These are phyloP conservation scores for Clistopyga incitator DNA, from an alignment of 2,888 invertebrate species.

Conservation along the genomic window DNA sequence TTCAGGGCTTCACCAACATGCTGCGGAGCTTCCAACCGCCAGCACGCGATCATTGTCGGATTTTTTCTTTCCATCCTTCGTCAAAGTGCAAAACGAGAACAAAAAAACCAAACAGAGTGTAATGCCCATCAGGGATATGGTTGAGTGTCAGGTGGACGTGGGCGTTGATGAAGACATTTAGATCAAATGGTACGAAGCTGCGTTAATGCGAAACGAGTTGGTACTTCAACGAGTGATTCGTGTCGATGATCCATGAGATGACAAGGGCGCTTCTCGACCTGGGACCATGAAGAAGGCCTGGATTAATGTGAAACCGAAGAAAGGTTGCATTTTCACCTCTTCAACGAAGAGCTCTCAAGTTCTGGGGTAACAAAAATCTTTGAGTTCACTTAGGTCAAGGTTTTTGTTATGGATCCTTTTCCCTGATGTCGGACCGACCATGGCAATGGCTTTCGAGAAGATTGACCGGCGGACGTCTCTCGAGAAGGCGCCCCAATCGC, in stretches of 20 bases:
- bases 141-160: neutral
- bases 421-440: neutral
- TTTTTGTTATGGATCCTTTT: neutral
- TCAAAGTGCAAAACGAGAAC: neutral
- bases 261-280: neutral
- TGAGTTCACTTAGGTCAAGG: neutral
- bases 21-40: neutral
- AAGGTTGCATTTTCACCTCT: neutral
- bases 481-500: neutral
- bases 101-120: no score
- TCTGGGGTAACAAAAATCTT: neutral
- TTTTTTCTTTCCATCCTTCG: neutral
- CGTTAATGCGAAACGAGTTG: neutral
- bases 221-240: neutral
- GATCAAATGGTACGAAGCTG: neutral
- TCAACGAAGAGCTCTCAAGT: neutral
- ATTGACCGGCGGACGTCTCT: neutral
- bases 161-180: neutral
- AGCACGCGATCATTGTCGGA: conserved; percentile 6
- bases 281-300: neutral
- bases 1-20: neutral
- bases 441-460: neutral
- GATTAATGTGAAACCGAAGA: neutral
- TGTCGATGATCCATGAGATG: neutral
- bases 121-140: neutral